These are phyloP conservation scores for Meteorus cinctellus DNA, from an alignment of 2,888 invertebrate genomes.

Conservation along the genomic window DNA sequence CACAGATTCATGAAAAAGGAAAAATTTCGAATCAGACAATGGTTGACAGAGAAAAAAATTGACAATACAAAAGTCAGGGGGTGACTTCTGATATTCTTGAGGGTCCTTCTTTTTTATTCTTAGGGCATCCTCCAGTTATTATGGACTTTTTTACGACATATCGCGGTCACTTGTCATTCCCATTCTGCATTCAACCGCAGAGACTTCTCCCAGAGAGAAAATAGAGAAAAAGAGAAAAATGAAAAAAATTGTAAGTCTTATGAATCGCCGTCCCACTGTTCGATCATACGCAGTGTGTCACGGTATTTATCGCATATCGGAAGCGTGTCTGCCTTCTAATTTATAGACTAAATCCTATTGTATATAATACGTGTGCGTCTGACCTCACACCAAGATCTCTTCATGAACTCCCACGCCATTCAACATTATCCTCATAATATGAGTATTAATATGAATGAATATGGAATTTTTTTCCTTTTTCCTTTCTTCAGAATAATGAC, in stretches of 20 bases:
- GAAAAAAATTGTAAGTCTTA: constrained; percentile 5
- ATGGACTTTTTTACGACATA: constrained; percentile 43
- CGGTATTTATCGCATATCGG: constrained; percentile 58
- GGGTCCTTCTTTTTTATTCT: constrained; percentile 11
- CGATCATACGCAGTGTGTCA: constrained; percentile 59
- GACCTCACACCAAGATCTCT: constrained; percentile 63
- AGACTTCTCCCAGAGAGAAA: not conserved
- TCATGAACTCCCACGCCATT: constrained; percentile 63
- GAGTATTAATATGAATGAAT: constrained; percentile 21
- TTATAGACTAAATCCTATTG: constrained; percentile 60
- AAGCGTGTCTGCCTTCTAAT: constrained; percentile 60
- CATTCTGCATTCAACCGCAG: constrained; percentile 59
- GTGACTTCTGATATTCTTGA: constrained; percentile 11
- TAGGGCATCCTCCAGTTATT: not conserved
- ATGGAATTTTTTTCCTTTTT: constrained; percentile 28
- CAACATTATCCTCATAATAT: constrained; percentile 49
- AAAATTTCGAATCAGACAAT: constrained; percentile 13
- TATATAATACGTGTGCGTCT: constrained; percentile 28
- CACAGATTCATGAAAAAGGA: not conserved
- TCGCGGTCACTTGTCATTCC: constrained; percentile 65
- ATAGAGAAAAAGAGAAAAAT: not conserved
- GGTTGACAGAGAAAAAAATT: not conserved
- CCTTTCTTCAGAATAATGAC: constrained; percentile 25
- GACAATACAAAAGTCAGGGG: constrained; percentile 23
- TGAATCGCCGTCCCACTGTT: constrained; percentile 56